These are phyloP conservation scores for Parnassius apollo DNA, from an alignment of 2,888 invertebrate genomes.

Conservation along the genomic window DNA sequence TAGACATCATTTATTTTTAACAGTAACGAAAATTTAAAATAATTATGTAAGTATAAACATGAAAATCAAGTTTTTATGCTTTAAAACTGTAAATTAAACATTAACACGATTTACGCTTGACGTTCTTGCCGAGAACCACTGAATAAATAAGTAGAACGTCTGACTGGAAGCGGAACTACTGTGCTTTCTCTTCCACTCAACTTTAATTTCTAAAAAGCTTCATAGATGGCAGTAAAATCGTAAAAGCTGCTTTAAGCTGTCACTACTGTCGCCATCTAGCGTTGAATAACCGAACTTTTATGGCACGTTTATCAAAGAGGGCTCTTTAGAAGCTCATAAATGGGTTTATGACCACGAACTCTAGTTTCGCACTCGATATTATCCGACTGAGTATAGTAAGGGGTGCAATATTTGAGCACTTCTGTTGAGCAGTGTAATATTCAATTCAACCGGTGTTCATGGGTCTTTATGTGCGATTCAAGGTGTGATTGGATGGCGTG, in stretches of 20 bases:
- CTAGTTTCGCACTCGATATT: constrained; percentile 74
- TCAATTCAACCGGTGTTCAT: constrained; percentile 78
- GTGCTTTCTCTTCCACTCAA: constrained; percentile 45
- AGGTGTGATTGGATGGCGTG: constrained; percentile 82
- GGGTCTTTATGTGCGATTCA: constrained; percentile 80
- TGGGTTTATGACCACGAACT: constrained; percentile 79
- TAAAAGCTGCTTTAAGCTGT: constrained; percentile 71
- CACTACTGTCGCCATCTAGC: constrained; percentile 80
- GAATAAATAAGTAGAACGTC: background rate
- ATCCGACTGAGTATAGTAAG: constrained; percentile 75
- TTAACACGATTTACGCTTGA: background rate
- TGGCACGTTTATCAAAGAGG: constrained; percentile 79
- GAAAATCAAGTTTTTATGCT: too few species aligned
- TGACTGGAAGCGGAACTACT: background rate
- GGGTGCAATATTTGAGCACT: constrained; percentile 75
- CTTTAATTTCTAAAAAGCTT: constrained; percentile 74
- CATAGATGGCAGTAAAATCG: constrained; percentile 81
- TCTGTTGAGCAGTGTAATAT: constrained; percentile 71
- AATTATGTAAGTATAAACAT: too few species aligned
- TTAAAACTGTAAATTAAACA: too few species aligned
- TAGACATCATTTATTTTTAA: too few species aligned
- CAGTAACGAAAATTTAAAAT: too few species aligned
- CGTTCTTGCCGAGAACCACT: background rate
- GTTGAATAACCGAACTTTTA: constrained; percentile 78
- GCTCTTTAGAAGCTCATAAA: constrained; percentile 81